Conservation (phyloP, 2,888 invertebrate species). For the Drosophila vallismaia region DNA sequence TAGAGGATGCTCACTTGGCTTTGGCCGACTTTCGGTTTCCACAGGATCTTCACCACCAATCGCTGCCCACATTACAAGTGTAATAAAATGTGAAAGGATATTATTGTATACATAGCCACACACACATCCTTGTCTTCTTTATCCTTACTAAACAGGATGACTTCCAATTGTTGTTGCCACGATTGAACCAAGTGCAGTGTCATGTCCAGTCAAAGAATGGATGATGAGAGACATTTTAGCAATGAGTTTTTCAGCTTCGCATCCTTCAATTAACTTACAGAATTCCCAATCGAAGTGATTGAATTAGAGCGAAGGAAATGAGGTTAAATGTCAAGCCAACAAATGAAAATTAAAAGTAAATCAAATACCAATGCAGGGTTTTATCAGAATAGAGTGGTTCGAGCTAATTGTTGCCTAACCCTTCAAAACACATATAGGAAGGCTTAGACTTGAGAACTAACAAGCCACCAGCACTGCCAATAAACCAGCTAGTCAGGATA, state of each 20-base stretch:
- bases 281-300: slow-evolving; percentile 10
- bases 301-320: slow-evolving; percentile 6
- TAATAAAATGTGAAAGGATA: slow-evolving; percentile 77
- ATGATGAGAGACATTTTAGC: slow-evolving; percentile 11
- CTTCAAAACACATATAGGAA: not conserved
- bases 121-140: slow-evolving; percentile 10
- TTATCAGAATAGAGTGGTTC: not conserved
- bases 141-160: slow-evolving; percentile 11
- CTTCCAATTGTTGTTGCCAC: slow-evolving; percentile 37
- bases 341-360: slow-evolving; percentile 3
- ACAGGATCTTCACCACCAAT: slow-evolving; percentile 46
- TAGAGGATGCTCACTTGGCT: slow-evolving; percentile 52
- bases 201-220: slow-evolving; percentile 34
- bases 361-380: not conserved
- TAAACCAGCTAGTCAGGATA: slow-evolving; percentile 4
- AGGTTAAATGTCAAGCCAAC: slow-evolving; percentile 1
- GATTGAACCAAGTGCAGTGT: slow-evolving; percentile 37
- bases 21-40: not conserved
- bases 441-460: not conserved
- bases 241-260: slow-evolving; percentile 8
- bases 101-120: slow-evolving; percentile 58
- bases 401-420: not conserved
- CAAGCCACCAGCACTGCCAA: slow-evolving; percentile 8
- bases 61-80: slow-evolving; percentile 73
- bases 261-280: slow-evolving; percentile 27